Evolutionary conservation across 2,113 vertebrate species (phyloP).

Genomic region (Seriola aureovittata): DNA sequence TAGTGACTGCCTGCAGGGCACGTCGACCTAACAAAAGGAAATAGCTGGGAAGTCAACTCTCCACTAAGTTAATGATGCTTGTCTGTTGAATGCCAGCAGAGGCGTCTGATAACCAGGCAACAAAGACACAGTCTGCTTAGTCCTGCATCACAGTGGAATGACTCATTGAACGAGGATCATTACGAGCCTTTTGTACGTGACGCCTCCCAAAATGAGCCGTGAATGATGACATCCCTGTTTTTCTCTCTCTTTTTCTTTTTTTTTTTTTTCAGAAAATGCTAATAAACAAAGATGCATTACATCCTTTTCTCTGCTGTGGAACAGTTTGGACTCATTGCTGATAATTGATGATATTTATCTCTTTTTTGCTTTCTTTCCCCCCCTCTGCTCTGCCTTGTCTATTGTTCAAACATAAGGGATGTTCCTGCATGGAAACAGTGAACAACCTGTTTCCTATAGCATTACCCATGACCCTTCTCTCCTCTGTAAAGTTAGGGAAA

Average conservation of each 20-base stretch:
- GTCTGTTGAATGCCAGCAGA: slow-evolving; percentile 63
- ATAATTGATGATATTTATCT: slow-evolving; percentile 60
- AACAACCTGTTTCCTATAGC: slow-evolving; percentile 73
- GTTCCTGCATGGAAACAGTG: slow-evolving; percentile 42
- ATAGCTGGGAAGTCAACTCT: slow-evolving; percentile 65
- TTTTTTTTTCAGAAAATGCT: slow-evolving; percentile 38
- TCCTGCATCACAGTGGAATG: slow-evolving; percentile 49
- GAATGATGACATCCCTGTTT: slow-evolving; percentile 56
- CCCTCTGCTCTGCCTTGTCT: slow-evolving; percentile 23
- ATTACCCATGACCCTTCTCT: slow-evolving; percentile 55
- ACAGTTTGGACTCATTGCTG: slow-evolving; percentile 38
- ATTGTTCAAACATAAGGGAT: slow-evolving; percentile 19
- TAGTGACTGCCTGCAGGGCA: slow-evolving; percentile 39
- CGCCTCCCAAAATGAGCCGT: slow-evolving; percentile 67
- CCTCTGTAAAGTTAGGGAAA: slow-evolving; percentile 64
- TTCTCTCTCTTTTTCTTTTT: background rate
- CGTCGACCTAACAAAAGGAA: slow-evolving; percentile 49
- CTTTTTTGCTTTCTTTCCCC: slow-evolving; percentile 16
- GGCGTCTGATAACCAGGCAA: slow-evolving; percentile 64
- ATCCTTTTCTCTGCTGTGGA: slow-evolving; percentile 28
- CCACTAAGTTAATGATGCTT: slow-evolving; percentile 61
- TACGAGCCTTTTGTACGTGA: slow-evolving; percentile 49
- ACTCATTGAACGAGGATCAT: slow-evolving; percentile 66
- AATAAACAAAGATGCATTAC: slow-evolving; percentile 62
- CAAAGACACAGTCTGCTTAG: slow-evolving; percentile 48